Base-by-base conservation (phyloP, 2,113 vertebrate species). In the Guaruba guarouba region DNA sequence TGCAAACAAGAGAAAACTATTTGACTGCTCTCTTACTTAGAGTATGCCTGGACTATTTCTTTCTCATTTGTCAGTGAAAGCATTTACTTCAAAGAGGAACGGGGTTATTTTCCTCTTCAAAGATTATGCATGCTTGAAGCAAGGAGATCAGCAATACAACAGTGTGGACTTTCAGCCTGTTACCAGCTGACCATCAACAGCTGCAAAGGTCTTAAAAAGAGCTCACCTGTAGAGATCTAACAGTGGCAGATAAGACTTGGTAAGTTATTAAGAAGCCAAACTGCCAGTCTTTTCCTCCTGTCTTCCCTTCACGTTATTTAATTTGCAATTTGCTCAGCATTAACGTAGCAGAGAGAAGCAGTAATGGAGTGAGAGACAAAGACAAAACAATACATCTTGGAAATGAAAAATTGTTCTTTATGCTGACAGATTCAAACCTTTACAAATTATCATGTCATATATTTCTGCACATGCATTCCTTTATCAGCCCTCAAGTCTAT, bases 311-410 rank as follows among this genome's bases (percentile, higher is more conserved):
- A 55, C 43, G 70, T 66, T 88, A 92, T 89, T 94, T 88, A 52
- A 90, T 77, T 97, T 90, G 74, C 39, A 96, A 77, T 66, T 94
- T 51, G 12, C 66, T 92, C 64, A 59, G 23, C 20, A 3, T 74
- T 97, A 97, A 95, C 75, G 54, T 61, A 96, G 82, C 78, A 88
- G 43, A 96, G 73, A 97, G 43, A 69, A 97, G 81, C 39, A 37
- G 7, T 55, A 85, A 76, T 83, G 44, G n/a, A 82, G 19, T 92
- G 55, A 92, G 59, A 97, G 64, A 52, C 7, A 88, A 74, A 91
- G 49, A 63, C 28, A 88, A 83, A 94, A 61, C 67, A 88, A 94
- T 69, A 92, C 91, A 88, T 81, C 70, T 79, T 79, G 18, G 33
- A 95, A 91, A 96, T 44, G 49, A 94, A 90, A 94, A 96, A 43